These are phyloP conservation scores for Brachionus manjavacas DNA, from an alignment of 1,140 invertebrate species.

Conservation along the genomic window DNA sequence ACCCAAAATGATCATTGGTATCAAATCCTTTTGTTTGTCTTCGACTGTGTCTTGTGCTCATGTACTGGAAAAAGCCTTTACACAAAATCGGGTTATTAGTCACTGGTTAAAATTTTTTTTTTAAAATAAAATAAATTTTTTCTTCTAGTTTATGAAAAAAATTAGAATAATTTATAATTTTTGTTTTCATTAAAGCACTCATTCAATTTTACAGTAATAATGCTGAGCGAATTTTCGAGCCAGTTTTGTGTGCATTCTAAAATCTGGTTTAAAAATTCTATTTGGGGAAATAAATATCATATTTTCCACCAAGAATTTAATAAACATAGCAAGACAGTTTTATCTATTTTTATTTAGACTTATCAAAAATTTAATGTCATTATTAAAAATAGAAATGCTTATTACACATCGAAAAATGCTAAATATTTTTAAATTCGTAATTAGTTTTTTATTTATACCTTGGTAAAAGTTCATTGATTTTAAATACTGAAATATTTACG, in stretches of 20 bases:
- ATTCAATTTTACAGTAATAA: neutral
- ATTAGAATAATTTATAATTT: neutral
- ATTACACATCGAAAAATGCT: too few relatives aligned
- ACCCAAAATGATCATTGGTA: neutral
- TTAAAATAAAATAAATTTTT: neutral
- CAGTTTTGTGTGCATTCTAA: neutral
- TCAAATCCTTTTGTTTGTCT: neutral
- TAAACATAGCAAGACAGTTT: neutral
- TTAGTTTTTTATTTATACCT: too few relatives aligned
- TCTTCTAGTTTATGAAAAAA: neutral
- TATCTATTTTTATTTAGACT: neutral
- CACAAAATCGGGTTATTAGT: neutral
- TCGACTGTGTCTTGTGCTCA: neutral
- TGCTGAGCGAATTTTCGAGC: neutral
- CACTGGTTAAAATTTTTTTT: neutral
- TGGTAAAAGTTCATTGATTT: too few relatives aligned
- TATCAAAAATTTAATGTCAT: neutral
- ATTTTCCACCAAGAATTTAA: neutral
- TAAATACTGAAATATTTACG: too few relatives aligned
- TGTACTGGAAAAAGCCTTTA: constrained; percentile 7
- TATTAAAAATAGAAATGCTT: too few relatives aligned
- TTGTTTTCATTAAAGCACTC: neutral
- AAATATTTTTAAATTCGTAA: too few relatives aligned
- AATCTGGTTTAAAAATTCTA: neutral
- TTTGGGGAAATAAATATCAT: neutral